A percentile compares a stretch with the other conserved stretches of the same genome.
phyloP scores from a whole-genome alignment of 2,888 invertebrate genomes.

The Pandemis cinnamomeana region DNA sequence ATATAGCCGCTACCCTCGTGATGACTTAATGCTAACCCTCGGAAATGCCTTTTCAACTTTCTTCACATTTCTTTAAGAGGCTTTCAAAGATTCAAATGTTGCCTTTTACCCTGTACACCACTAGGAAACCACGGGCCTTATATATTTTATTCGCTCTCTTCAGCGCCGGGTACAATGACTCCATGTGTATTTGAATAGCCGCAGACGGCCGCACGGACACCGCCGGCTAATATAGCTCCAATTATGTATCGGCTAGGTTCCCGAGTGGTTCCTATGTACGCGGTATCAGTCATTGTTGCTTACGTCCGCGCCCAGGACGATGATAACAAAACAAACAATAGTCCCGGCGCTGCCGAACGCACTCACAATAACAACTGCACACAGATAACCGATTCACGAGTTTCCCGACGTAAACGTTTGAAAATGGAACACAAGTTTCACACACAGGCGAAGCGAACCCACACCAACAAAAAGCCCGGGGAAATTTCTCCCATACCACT shows the following conservation, averaged over 20 bases:
- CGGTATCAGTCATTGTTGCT: slow-evolving; percentile 37
- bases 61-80: background rate
- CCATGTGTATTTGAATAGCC: slow-evolving; percentile 16
- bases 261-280: slow-evolving; percentile 22
- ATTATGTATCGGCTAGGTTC: slow-evolving; percentile 33
- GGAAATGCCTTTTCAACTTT: background rate
- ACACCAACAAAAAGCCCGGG: slow-evolving; percentile 67
- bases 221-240: slow-evolving; percentile 18
- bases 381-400: slow-evolving; percentile 79
- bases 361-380: slow-evolving; percentile 65
- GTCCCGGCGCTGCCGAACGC: slow-evolving; percentile 60
- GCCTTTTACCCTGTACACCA: background rate
- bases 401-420: slow-evolving; percentile 66
- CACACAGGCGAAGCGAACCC: slow-evolving; percentile 63
- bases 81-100: slow-evolving; percentile 4
- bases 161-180: slow-evolving; percentile 15
- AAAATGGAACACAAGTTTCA: slow-evolving; percentile 70
- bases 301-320: slow-evolving; percentile 57
- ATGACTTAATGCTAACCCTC: background rate
- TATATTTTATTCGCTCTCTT: background rate
- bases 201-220: slow-evolving; percentile 32
- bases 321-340: slow-evolving; percentile 80
- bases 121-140: background rate
- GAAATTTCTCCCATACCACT: slow-evolving; percentile 64
- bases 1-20: background rate